These are phyloP conservation scores for Lamellibrachia columna DNA, from an alignment of 2,888 invertebrate species.

Conservation along the genomic window DNA sequence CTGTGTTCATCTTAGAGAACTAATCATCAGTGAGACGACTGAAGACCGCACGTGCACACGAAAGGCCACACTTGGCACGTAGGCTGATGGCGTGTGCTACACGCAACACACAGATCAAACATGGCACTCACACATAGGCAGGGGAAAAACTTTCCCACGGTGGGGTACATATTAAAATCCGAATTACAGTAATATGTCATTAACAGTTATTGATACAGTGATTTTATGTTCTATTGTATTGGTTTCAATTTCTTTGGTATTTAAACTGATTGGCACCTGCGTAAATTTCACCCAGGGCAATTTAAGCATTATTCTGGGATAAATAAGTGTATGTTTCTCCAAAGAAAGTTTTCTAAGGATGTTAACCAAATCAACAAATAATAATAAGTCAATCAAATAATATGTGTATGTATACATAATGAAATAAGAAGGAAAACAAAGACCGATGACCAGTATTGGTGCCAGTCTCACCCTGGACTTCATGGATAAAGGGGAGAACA, in stretches of 20 bases:
- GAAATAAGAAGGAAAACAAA: no score
- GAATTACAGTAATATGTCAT: neutral
- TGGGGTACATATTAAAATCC: neutral
- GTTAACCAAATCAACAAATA: neutral
- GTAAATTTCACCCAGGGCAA: neutral
- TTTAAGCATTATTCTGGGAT: neutral
- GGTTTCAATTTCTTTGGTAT: neutral
- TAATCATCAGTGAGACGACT: neutral
- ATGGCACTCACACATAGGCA: neutral
- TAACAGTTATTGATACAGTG: neutral
- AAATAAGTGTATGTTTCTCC: no score
- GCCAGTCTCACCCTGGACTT: no score
- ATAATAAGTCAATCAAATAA: neutral
- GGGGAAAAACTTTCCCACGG: neutral
- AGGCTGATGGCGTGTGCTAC: neutral
- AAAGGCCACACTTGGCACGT: neutral
- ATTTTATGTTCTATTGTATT: neutral
- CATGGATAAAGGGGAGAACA: no score
- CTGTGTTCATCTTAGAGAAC: constrained; percentile 5
- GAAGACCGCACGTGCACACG: neutral
- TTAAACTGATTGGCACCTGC: neutral
- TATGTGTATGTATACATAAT: neutral
- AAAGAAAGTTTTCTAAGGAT: neutral
- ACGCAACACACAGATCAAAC: neutral
- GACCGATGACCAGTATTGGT: no score